These are phyloP conservation scores for Eupeodes latifasciatus DNA, from an alignment of 2,888 invertebrate genomes.

Conservation along the genomic window DNA sequence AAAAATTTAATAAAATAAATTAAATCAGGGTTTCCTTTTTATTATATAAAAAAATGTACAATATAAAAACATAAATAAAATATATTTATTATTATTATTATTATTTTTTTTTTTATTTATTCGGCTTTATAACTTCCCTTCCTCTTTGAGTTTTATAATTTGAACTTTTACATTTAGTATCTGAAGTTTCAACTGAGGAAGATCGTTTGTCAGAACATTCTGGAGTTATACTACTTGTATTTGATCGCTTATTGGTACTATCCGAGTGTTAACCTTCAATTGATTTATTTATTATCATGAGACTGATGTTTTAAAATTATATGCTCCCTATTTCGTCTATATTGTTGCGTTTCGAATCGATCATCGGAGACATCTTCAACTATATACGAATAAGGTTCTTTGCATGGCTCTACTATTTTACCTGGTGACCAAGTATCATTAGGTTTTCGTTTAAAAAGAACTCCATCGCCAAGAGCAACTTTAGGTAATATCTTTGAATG, in stretches of 20 bases:
- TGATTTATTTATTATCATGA: conserved; percentile 11
- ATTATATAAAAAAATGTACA: conserved; percentile 21
- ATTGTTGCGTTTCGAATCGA: conserved; percentile 11
- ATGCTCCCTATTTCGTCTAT: conserved; percentile 14
- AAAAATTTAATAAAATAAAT: too few relatives aligned
- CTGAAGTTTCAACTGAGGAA: conserved; percentile 10
- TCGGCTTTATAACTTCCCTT: neutral
- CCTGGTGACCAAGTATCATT: conserved; percentile 13
- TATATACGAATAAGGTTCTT: conserved; percentile 12
- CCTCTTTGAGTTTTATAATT: conserved; percentile 15
- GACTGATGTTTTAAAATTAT: conserved; percentile 19
- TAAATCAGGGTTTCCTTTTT: neutral
- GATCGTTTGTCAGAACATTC: conserved; percentile 11
- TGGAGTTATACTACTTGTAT: conserved; percentile 6
- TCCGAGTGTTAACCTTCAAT: conserved; percentile 24
- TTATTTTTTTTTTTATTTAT: conserved; percentile 4
- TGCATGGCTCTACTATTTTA: neutral
- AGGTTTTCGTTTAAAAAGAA: conserved; percentile 7
- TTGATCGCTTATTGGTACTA: conserved; percentile 13
- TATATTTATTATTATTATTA: neutral
- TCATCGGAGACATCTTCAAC: conserved; percentile 17
- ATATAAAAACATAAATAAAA: conserved; percentile 10
- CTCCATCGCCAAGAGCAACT: neutral
- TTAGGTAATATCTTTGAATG: conserved; percentile 12
- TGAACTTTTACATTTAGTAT: conserved; percentile 1